These are phyloP conservation scores for Nothocercus julius DNA, from an alignment of 2,113 vertebrate species.

Conservation along the genomic window DNA sequence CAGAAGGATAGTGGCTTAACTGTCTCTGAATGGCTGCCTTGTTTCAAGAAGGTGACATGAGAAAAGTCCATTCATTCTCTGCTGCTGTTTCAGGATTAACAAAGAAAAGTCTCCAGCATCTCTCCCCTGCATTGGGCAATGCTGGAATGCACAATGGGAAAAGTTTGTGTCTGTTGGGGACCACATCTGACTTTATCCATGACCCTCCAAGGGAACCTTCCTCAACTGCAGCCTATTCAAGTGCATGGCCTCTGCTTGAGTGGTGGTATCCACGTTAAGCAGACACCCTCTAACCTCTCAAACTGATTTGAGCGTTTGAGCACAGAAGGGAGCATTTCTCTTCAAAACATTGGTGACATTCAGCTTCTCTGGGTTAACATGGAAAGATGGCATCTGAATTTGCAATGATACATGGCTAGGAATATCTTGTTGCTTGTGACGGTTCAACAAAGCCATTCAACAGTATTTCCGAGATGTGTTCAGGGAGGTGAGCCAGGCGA, in stretches of 20 bases:
- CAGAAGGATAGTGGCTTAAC: neutral
- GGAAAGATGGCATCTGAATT: neutral
- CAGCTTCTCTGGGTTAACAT: neutral
- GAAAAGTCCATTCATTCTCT: neutral
- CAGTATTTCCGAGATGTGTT: neutral
- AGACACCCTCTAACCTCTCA: neutral
- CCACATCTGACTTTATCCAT: neutral
- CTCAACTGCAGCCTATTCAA: neutral
- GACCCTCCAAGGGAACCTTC: neutral
- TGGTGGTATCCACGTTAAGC: neutral
- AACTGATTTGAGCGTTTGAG: too few relatives aligned
- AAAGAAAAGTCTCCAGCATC: neutral
- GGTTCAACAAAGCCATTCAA: neutral
- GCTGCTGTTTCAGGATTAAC: neutral
- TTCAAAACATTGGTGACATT: neutral
- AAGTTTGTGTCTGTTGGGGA: neutral
- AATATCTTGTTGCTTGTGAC: neutral
- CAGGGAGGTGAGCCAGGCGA: neutral
- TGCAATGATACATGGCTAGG: neutral
- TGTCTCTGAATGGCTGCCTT: neutral
- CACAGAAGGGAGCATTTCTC: neutral
- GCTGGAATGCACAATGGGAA: neutral
- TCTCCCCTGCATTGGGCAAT: neutral
- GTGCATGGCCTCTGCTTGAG: fast-evolving
- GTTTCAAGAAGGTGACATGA: neutral